Base-by-base conservation (phyloP, 2,888 invertebrate species). In the Papilio elwesi region DNA sequence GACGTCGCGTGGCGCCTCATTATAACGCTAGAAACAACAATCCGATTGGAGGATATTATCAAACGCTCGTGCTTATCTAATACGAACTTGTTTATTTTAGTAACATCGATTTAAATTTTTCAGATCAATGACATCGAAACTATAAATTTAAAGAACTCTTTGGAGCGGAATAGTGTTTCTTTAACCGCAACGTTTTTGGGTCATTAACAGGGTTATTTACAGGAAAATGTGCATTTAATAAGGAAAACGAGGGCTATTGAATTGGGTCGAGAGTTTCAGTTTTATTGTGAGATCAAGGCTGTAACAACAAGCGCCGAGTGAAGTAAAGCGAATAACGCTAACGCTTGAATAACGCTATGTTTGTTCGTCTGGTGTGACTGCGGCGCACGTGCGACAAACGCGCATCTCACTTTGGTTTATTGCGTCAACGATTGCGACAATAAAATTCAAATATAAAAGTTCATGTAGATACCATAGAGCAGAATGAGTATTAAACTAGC, bases 131-230 rank as follows among this genome's bases (percentile, higher is more conserved):
- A 72, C 71, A 53, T 71, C 52, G 51, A 76, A 76, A 76, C 71
- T 70, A 74, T 65, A 74, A 71, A 68, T 77, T 74, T 72, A 59
- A 71, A 62, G 36, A 62, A 47, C 57, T 26, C 16, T 15, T 36
- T 49, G 10, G 9, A 51, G 55, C 13, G 51, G 59, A 65, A 70
- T 52, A 63, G 48, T 72, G n/a, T n/a, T n/a, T 68, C 13, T 68
- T 68, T 16, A 63, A 57, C 49, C 65, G 48, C 52, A 53, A 47
- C 15, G 15, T 79, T 81, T 86, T 84, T 91, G 80, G 92, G 92
- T 93, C 92, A 92, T 91, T 91, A 91, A 89, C 92, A 88, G 83
- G n/a, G 83, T 79, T 78, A 83, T 82, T 88, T 86, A 87, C 83
- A 86, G 85, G 89, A 89, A 89, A 84, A 82, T 69, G 67, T n/a